Evolutionary conservation across 2,113 vertebrate genomes (phyloP).

Genomic region (Myrmophylax atrothorax): DNA sequence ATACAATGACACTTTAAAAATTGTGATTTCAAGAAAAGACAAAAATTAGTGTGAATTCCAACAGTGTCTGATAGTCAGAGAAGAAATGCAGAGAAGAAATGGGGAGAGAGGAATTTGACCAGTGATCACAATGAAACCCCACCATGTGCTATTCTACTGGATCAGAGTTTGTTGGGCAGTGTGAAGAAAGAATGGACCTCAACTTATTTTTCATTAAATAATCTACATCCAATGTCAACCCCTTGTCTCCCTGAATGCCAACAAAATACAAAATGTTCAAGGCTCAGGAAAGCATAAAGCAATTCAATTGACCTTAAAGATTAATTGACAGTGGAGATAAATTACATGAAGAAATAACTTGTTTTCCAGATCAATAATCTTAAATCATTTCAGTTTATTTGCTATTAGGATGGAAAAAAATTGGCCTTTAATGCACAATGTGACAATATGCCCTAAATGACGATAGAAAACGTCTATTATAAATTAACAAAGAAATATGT

Average conservation of each 20-base stretch:
- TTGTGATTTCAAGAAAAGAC: not conserved
- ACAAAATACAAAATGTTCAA: not conserved
- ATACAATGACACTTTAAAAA: not conserved
- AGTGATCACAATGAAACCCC: not conserved
- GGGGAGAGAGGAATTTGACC: not conserved
- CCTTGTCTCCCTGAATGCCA: fast-evolving
- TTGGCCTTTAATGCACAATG: not conserved
- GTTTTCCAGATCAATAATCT: not conserved
- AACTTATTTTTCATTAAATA: not conserved
- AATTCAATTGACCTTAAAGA: not conserved
- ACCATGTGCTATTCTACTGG: not conserved
- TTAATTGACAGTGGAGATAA: not conserved
- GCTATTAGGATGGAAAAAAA: not conserved
- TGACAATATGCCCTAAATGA: not conserved
- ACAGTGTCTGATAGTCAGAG: not conserved
- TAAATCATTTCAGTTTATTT: not conserved
- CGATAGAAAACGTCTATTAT: not conserved
- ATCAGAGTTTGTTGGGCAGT: not conserved
- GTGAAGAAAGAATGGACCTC: not conserved
- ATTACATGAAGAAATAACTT: not conserved
- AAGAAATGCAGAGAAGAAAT: not conserved
- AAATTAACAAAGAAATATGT: not conserved
- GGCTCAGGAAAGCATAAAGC: not conserved
- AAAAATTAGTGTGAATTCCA: not conserved
- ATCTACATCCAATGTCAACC: not conserved